These are phyloP conservation scores for Macrotis lagotis DNA, from an alignment of 2,113 vertebrate species.

Conservation along the genomic window DNA sequence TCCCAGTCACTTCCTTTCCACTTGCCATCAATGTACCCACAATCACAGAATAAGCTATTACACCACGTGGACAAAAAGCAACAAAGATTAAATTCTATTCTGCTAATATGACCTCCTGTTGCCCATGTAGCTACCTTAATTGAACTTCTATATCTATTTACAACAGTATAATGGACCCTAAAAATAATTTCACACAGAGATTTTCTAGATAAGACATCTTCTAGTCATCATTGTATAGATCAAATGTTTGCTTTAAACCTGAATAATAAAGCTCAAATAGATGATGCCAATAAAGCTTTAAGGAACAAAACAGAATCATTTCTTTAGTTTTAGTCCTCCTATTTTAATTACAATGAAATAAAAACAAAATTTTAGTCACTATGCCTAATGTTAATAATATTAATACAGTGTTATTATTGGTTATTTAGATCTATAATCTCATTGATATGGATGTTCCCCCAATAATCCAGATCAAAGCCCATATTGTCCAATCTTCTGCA, in stretches of 20 bases:
- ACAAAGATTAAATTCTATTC: neutral
- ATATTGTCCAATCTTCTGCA: neutral
- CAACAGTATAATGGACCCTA: neutral
- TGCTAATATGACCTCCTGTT: neutral
- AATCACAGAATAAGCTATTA: conserved; percentile 96
- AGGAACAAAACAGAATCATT: too few species aligned
- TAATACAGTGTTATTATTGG: neutral
- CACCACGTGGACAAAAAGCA: conserved; percentile 80
- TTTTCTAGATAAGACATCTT: neutral
- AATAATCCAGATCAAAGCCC: neutral
- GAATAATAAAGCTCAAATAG: neutral
- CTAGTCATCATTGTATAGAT: neutral
- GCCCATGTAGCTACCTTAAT: too few species aligned
- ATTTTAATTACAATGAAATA: neutral
- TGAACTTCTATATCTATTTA: neutral
- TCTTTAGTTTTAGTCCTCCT: neutral
- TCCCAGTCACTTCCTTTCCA: conserved; percentile 94
- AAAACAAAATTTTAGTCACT: neutral
- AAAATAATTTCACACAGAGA: neutral
- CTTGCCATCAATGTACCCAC: conserved; percentile 98
- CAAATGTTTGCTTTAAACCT: neutral
- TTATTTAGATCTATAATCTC: neutral
- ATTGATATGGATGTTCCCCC: neutral
- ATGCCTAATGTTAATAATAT: neutral
- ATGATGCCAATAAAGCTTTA: too few species aligned